These are phyloP conservation scores for Myotis planiceps DNA, from an alignment of 2,797 vertebrate genomes.

Conservation along the genomic window DNA sequence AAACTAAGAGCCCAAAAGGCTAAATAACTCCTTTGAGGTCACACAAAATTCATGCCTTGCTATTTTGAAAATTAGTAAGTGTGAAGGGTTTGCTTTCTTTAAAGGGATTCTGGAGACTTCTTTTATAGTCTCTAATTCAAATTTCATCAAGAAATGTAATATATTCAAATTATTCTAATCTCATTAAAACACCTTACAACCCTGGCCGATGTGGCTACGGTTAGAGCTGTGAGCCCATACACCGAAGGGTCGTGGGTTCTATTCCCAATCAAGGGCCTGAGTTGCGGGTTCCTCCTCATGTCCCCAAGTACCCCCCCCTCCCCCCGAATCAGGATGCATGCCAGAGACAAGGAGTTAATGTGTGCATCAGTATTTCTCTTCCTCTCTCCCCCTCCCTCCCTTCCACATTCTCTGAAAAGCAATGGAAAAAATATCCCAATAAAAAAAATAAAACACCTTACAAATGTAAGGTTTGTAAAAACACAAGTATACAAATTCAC, in stretches of 20 bases:
- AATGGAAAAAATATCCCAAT: no score
- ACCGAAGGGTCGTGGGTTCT: no score
- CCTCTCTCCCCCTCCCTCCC: no score
- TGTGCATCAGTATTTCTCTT: no score
- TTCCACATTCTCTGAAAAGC: no score
- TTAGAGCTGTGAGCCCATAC: no score
- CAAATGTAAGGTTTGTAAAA: constrained; percentile 28
- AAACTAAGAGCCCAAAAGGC: constrained; percentile 13
- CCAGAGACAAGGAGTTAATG: no score
- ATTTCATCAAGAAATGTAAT: not conserved
- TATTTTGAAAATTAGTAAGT: not conserved
- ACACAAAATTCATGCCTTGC: constrained; percentile 22
- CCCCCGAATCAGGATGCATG: no score
- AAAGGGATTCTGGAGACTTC: constrained; percentile 33
- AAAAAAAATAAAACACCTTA: not conserved
- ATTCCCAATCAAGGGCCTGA: no score
- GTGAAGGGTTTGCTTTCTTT: constrained; percentile 49
- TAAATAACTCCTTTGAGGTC: constrained; percentile 42
- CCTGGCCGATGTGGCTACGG: no score
- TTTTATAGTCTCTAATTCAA: constrained; percentile 35
- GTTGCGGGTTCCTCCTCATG: no score
- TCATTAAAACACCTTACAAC: constrained; percentile 23
- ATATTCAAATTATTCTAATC: constrained; percentile 22
- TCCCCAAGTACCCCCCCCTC: no score
- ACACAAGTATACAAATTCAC: constrained; percentile 1